Conservation (phyloP, 1,140 invertebrate species). For the Phenacoccus solenopsis region DNA sequence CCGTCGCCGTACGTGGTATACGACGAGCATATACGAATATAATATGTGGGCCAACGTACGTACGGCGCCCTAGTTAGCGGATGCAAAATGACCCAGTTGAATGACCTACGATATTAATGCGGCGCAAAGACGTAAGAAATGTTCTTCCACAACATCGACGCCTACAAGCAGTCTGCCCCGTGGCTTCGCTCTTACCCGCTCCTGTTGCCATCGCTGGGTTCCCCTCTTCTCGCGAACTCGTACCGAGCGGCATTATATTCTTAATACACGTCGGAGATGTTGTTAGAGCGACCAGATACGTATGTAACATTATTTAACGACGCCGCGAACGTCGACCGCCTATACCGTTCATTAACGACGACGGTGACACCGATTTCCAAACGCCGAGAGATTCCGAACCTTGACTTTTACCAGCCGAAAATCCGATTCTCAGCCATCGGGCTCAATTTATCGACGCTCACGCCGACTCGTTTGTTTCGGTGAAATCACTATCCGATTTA, state of each 20-base stretch:
- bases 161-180: not conserved
- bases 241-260: too few relatives aligned
- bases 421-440: too few relatives aligned
- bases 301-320: too few relatives aligned
- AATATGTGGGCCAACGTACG: conserved; percentile 11
- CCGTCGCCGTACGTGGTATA: not conserved
- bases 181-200: not conserved
- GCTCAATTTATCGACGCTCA: too few relatives aligned
- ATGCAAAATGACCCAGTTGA: conserved; percentile 16
- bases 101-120: conserved; percentile 18
- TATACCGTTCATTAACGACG: not conserved
- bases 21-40: not conserved
- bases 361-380: not conserved
- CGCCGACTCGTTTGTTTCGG: too few relatives aligned
- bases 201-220: too few relatives aligned
- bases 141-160: not conserved
- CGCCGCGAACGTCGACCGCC: not conserved
- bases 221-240: too few relatives aligned
- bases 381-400: not conserved
- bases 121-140: not conserved
- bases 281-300: too few relatives aligned
- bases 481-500: too few relatives aligned
- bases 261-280: too few relatives aligned
- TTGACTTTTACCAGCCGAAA: not conserved
- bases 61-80: conserved; percentile 14